Evolutionary conservation across 2,797 vertebrate species (phyloP), one percentile per base, ranked within the genome.

Genomic region (Chiroxiphia lanceolata): DNA sequence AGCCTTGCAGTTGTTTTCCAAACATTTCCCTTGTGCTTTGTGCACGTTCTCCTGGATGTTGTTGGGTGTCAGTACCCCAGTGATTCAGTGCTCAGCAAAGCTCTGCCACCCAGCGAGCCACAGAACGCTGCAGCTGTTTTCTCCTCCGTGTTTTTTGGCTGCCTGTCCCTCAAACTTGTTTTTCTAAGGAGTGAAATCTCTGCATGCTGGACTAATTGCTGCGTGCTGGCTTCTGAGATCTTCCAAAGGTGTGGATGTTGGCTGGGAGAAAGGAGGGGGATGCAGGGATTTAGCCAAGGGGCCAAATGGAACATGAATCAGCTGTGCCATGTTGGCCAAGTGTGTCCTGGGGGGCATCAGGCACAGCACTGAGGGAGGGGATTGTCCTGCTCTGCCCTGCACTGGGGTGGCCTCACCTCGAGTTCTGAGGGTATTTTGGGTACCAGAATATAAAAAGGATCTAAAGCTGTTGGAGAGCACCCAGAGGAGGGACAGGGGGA

Each of bases 121-220:
- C 48, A 72, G 83, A 83, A 54, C 0, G 3, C 36, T 71, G n/a
- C 75, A 53, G 79, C 71, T 89, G 53, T 80, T 92, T 83, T 38
- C 38, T 71, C 87, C 78, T 69, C 92, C 68, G 59, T 89, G 89
- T 38, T 83, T 86, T 88, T 85, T 93, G 76, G 53, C 84, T 83
- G 40, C 81, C 33, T 71, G 80, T 90, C 80, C 70, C 34, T 94
- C 87, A 80, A 76, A 83, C 53, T 83, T 90, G 83, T 86, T 91
- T 93, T 89, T 75, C 67, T 57, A 15, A 79, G 77, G 47, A 79
- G 67, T 61, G 42, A 75, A 79, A 79, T 90, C 81, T 86, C 63
- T 75, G 25, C 34, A 11, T 67, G 63, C 91, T 79, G 91, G 51
- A 61, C 47, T 79, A 70, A 89, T 89, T 70, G 53, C 57, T 89